Evolutionary conservation across 1,140 invertebrate genomes (phyloP), one percentile per base, ranked within the genome.

Genomic region (Chrysomallon squamiferum): DNA sequence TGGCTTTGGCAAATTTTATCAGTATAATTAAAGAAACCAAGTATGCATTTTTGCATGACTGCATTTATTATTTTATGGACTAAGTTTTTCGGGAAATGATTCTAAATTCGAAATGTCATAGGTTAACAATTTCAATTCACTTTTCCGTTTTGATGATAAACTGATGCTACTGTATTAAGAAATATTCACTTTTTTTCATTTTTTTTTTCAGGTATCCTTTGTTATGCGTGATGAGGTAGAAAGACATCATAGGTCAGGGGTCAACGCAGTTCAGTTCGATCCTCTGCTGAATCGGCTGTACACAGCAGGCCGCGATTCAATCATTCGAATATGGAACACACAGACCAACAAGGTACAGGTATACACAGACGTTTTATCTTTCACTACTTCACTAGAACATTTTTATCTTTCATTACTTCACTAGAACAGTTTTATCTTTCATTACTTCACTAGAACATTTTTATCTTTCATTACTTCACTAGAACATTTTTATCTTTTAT

Each of bases 191-290:
- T 59, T 47, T 56, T 35, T 35, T 62, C 59, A 47, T 61, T 56
- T 65, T 50, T 64, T 65, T 15, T 58, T 69, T 60, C 62, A 98
- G 93, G 93, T 99, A 56, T 99, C 97, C 60, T 98, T 97, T 90
- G 95, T 99, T 57, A 97, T 99, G 80, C 91, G 97, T 74, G 96
- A 98, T 87, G 94, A 97, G 83, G 91, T 95, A 72, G 97, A 99
- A 87, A 90, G 91, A 73, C 90, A 91, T 78, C 96, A 99, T 86
- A 90, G 96, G 84, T 95, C 96, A 77, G 96, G 96, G 62, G 92
- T 99, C 20, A 99, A 98, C 87, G 94, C 95, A 2, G 87, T 99
- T 25, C 96, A 99, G 87, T 92, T 93, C 85, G 97, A 99, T 87
- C 90, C 93, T 11, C 87, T 89, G 62, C 89, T 95, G 66, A 91